phyloP scores from a whole-genome alignment of 2,113 vertebrate species.

The Pongo pygmaeus region DNA sequence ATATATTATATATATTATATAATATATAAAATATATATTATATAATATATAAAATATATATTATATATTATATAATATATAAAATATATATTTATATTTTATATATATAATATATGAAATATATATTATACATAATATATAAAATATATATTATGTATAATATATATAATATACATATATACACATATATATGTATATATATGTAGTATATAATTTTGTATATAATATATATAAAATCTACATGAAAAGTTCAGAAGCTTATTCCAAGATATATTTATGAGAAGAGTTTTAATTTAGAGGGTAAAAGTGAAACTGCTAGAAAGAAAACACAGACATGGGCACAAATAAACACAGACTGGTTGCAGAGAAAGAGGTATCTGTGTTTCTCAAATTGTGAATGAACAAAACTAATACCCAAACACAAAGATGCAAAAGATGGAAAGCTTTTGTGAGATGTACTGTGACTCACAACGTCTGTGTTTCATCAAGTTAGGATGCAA shows the following conservation, averaged over 20 bases:
- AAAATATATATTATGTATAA: too few relatives aligned
- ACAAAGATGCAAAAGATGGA: not conserved
- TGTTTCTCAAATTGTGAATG: not conserved
- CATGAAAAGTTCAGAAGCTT: not conserved
- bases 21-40: too few relatives aligned
- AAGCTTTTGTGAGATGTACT: not conserved
- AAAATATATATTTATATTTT: too few relatives aligned
- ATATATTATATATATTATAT: too few relatives aligned
- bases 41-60: too few relatives aligned
- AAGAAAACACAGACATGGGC: not conserved
- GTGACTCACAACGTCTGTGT: not conserved
- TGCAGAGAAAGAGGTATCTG: not conserved
- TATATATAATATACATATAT: too few relatives aligned
- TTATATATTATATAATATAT: too few relatives aligned
- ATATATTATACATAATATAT: too few relatives aligned
- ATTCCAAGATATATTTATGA: not conserved
- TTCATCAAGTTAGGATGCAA: not conserved
- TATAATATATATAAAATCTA: not conserved
- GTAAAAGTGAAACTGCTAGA: not conserved
- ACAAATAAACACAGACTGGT: not conserved
- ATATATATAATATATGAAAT: too few relatives aligned
- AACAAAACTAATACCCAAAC: not conserved
- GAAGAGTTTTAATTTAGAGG: not conserved
- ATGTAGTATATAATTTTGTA: too few relatives aligned
- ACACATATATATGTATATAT: too few relatives aligned